Base-by-base conservation (phyloP, 1,140 invertebrate genomes). In the Gryon sp. region DNA sequence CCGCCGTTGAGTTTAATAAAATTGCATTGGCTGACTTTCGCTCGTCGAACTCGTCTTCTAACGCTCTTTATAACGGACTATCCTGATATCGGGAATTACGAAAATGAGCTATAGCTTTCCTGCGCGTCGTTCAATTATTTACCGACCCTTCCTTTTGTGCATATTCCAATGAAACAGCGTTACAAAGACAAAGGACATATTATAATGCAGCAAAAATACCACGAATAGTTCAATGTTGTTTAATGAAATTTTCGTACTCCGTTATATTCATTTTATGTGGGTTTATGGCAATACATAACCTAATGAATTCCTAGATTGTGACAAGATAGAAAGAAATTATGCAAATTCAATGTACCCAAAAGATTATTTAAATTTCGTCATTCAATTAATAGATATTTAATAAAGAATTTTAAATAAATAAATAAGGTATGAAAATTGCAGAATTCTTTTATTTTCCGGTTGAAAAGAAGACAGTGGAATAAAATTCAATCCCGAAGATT, bases 181-280 rank as follows among this genome's bases (percentile, higher is more conserved):
- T 60, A 75, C 78, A 78, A 69, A 77, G 77, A 78, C 81, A 83
- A 83, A 78, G 78, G 74, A 55, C 36, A 48, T 32, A 57, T 59
- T 46, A 69, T 41, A 57, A 57, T 57, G 15, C 24, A 32, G 43
- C 57, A 53, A 70, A 63, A 70, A 76, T 69, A 50, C 19, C 50
- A 15, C 24, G 36, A 68, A 76, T 63, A 11, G 46, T 18, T 68
- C 24, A 22, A 4, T 16, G 28, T 32, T 43, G 15, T 19, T 32
- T 46, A 62, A 72, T 62, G 7, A 62, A 72, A 34, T 53, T 50
- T 20, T 14, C 8, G n/a, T n/a, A n/a, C 9, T 1, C 1, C 4
- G 5, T 30, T 7, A 32, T 55, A 24, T 32, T n/a, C n/a, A n/a
- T 50, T 32, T 14, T 24, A 28, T 43, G n/a, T 14, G 28, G 34